A percentile compares a stretch with the other conserved stretches of the same genome.
Conservation (phyloP, 2,888 invertebrate genomes). For the Hylaea fasciaria region DNA sequence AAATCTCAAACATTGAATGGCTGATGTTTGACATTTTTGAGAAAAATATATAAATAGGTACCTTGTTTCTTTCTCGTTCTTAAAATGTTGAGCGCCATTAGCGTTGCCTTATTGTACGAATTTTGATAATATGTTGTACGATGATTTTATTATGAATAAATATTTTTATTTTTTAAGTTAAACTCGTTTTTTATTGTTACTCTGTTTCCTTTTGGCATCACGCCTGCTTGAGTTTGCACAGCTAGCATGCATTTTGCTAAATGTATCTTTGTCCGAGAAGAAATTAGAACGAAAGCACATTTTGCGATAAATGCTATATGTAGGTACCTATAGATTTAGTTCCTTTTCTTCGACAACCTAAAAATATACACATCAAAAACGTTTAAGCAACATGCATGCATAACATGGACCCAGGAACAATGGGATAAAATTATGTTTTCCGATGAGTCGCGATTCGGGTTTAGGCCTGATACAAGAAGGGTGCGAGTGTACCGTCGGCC, state of each 20-base stretch:
- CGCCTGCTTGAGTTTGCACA: slow-evolving; percentile 13
- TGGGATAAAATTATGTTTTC: too few relatives aligned
- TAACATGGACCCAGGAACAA: too few relatives aligned
- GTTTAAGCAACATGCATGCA: too few relatives aligned
- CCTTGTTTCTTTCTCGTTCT: slow-evolving; percentile 39
- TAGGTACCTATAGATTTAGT: too few relatives aligned
- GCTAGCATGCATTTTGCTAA: not conserved
- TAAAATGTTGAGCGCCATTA: slow-evolving; percentile 50
- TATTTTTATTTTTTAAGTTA: slow-evolving; percentile 79
- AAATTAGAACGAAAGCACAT: too few relatives aligned
- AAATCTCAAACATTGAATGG: slow-evolving; percentile 79
- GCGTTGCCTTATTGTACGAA: slow-evolving; percentile 69
- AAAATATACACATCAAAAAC: too few relatives aligned
- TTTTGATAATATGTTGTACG: slow-evolving; percentile 67
- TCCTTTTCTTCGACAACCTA: too few relatives aligned
- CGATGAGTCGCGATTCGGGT: too few relatives aligned
- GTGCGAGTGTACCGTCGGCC: too few relatives aligned
- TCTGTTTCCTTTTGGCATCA: slow-evolving; percentile 6
- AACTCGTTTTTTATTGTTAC: slow-evolving; percentile 58
- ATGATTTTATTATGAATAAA: slow-evolving; percentile 77
- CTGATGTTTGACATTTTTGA: slow-evolving; percentile 82
- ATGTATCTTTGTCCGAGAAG: too few relatives aligned
- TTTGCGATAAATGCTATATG: too few relatives aligned
- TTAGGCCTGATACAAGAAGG: too few relatives aligned
- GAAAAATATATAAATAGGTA: slow-evolving; percentile 36